Evolutionary conservation across 2,888 invertebrate species (phyloP).

Genomic region (Encarsia formosa): DNA sequence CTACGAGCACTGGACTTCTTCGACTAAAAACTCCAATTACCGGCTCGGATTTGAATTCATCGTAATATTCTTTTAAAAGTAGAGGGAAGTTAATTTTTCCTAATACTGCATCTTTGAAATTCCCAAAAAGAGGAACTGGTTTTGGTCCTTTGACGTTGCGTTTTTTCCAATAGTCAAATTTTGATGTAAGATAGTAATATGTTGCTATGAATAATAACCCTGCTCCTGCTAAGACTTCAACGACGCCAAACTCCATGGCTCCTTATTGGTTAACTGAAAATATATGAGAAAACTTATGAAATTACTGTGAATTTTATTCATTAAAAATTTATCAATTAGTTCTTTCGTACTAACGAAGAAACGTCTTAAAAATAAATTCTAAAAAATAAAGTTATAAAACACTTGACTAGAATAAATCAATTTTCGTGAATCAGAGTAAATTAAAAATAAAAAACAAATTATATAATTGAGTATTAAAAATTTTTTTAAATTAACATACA

Average conservation of each 20-base stretch:
- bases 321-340: no score
- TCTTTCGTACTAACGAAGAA: no score
- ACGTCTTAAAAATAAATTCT: no score
- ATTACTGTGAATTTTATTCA: no score
- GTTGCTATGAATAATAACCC: slow-evolving; percentile 22
- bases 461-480: no score
- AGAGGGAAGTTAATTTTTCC: slow-evolving; percentile 35
- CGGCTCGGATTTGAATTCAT: slow-evolving; percentile 21
- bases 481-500: no score
- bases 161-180: slow-evolving; percentile 31
- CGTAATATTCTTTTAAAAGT: slow-evolving; percentile 17
- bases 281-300: no score
- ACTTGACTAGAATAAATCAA: no score
- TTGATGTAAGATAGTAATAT: slow-evolving; percentile 43
- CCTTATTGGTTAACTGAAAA: no score
- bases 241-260: slow-evolving; percentile 23
- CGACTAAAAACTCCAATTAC: slow-evolving; percentile 27
- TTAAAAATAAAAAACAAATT: no score
- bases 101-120: slow-evolving; percentile 48
- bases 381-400: no score
- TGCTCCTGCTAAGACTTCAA: slow-evolving; percentile 26
- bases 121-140: slow-evolving; percentile 48
- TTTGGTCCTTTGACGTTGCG: slow-evolving; percentile 42
- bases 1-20: slow-evolving; percentile 32
- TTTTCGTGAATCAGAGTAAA: no score